phyloP scores from a whole-genome alignment of 1,140 invertebrate genomes.

The Popillia japonica region DNA sequence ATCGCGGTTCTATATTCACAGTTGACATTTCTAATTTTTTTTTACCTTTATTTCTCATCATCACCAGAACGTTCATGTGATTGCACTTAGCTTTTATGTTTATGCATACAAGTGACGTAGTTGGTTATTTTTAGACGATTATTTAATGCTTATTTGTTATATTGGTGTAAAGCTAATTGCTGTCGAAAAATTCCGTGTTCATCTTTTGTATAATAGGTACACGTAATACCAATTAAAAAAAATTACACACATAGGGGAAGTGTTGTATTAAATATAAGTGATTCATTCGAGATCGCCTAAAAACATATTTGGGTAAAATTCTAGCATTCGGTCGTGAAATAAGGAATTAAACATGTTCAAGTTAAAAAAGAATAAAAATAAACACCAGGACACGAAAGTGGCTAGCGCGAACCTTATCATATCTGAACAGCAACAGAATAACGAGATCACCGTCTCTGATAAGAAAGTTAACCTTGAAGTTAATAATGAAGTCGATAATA shows the following conservation, averaged over 20 bases:
- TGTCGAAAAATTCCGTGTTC: background rate
- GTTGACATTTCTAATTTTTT: background rate
- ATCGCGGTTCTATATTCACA: background rate
- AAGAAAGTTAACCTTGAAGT: background rate
- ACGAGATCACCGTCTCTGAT: background rate
- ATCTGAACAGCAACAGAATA: slow-evolving; percentile 1
- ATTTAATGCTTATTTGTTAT: background rate
- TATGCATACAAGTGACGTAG: background rate
- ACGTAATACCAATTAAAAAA: background rate
- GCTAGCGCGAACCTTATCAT: slow-evolving; percentile 3
- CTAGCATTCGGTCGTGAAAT: slow-evolving; percentile 27
- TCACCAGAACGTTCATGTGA: background rate
- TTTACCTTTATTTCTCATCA: background rate
- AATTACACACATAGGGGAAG: background rate
- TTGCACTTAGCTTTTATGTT: slow-evolving; percentile 11
- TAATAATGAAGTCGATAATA: slow-evolving; percentile 6
- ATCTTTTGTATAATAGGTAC: background rate
- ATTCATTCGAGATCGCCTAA: background rate
- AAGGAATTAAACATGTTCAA: slow-evolving; percentile 47
- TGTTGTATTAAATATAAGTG: background rate
- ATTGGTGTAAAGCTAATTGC: background rate
- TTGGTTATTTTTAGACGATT: background rate
- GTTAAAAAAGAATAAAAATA: slow-evolving; percentile 45
- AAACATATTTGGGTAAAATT: background rate
- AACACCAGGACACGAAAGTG: slow-evolving; percentile 26